Conservation (phyloP, 1,140 invertebrate species). For the Riptortus pedestris region DNA sequence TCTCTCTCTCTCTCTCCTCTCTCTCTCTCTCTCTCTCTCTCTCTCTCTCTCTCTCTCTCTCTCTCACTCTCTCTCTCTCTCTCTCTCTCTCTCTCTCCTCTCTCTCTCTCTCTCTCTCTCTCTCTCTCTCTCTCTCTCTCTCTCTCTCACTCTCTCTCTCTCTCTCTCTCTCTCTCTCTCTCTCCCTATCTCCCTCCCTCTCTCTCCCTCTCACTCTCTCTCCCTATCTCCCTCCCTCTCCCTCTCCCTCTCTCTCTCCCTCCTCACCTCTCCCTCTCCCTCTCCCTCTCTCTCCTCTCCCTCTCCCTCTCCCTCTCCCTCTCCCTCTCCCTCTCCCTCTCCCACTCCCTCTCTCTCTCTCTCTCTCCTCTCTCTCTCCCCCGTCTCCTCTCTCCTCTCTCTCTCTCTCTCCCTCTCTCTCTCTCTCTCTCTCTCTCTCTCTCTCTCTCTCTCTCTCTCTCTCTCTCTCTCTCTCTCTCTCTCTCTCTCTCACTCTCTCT, state of each 20-base stretch:
- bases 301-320: no score
- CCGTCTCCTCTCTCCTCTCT: constrained; percentile 13
- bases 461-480: constrained; percentile 21
- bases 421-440: no score
- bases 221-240: background rate
- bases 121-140: no score
- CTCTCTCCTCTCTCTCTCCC: constrained; percentile 13
- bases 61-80: no score
- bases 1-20: no score
- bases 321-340: background rate
- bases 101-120: no score
- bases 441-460: constrained; percentile 16
- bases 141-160: background rate
- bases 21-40: no score
- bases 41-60: no score
- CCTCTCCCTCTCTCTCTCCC: background rate
- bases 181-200: no score
- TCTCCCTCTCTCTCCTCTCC: background rate
- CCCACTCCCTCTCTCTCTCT: background rate
- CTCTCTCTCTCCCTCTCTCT: constrained; percentile 21
- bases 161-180: background rate
- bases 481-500: constrained; percentile 21
- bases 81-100: no score
- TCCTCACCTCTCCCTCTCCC: no score
- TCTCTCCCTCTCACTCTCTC: no score